Percentiles rank a stretch among this genome's conserved stretches.
Conservation (phyloP, 2,113 vertebrate genomes). For the Crotophaga sulcirostris region DNA sequence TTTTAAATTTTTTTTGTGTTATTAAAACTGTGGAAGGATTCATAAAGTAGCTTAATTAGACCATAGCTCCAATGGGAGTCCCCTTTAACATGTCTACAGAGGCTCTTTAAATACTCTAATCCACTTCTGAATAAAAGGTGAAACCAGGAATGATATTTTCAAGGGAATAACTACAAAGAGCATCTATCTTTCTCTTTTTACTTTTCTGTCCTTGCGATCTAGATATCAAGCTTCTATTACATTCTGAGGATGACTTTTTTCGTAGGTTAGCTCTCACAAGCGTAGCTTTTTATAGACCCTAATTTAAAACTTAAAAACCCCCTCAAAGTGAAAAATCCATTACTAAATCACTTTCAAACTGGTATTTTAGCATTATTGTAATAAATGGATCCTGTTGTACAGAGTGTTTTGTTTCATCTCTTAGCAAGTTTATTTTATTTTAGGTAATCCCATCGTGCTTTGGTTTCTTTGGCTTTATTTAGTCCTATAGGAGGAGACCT, state of each 20-base stretch:
- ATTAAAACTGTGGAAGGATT: constrained; percentile 4
- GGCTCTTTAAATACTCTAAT: constrained; percentile 33
- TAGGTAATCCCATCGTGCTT: constrained; percentile 15
- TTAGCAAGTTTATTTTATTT: constrained; percentile 37
- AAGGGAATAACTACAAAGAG: constrained; percentile 18
- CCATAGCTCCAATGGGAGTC: neutral
- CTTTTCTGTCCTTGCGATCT: constrained; percentile 1
- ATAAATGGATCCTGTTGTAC: neutral
- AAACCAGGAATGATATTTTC: constrained; percentile 22
- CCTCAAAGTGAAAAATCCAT: neutral
- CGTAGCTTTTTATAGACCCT: constrained; percentile 6
- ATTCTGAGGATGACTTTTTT: constrained; percentile 7
- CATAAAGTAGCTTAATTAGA: constrained; percentile 47
- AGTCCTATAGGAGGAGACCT: neutral
- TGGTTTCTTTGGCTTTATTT: neutral
- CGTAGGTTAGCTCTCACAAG: neutral
- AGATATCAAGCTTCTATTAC: constrained; percentile 31
- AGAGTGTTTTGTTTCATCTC: constrained; percentile 22
- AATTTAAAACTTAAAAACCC: neutral
- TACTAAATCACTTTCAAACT: neutral
- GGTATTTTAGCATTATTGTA: neutral
- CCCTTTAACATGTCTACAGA: constrained; percentile 26
- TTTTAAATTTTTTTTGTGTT: neutral
- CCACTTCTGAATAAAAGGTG: constrained; percentile 13
- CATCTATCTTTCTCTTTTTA: neutral